Percentiles rank a stretch among this genome's conserved stretches.
These are phyloP conservation scores for Papilio machaon DNA, from an alignment of 1,140 invertebrate genomes.

Conservation along the genomic window DNA sequence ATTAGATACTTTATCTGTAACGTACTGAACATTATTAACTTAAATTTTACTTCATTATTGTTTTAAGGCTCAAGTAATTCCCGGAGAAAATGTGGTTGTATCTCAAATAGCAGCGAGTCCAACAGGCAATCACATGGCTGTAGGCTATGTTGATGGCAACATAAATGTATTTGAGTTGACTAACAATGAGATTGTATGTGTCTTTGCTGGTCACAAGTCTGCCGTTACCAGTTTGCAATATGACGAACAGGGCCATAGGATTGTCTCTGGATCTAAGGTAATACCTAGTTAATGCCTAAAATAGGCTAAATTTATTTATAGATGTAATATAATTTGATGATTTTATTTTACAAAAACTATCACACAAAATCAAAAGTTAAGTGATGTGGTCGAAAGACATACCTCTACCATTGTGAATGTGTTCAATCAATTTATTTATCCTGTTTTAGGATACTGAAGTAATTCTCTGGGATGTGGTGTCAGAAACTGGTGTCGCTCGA, in stretches of 20 bases:
- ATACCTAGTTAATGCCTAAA: background rate
- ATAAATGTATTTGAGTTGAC: slow-evolving; percentile 91
- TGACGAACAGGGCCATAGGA: slow-evolving; percentile 89
- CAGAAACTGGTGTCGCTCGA: slow-evolving; percentile 93
- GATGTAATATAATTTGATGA: background rate
- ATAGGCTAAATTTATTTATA: background rate
- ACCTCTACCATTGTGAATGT: background rate
- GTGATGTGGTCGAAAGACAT: background rate
- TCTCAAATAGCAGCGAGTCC: slow-evolving; percentile 88
- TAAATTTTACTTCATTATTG: slow-evolving; percentile 23
- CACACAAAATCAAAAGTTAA: no score
- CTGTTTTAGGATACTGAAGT: slow-evolving; percentile 92
- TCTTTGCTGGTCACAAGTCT: slow-evolving; percentile 94
- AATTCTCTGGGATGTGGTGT: slow-evolving; percentile 97
- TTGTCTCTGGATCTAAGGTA: slow-evolving; percentile 95
- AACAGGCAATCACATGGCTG: slow-evolving; percentile 90
- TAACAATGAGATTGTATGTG: slow-evolving; percentile 87
- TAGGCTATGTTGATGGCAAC: slow-evolving; percentile 95
- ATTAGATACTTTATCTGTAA: background rate
- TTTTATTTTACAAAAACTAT: no score
- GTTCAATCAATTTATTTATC: background rate
- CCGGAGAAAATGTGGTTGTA: slow-evolving; percentile 90
- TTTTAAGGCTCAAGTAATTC: slow-evolving; percentile 86
- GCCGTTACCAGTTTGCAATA: slow-evolving; percentile 92
- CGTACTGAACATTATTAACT: background rate